These are phyloP conservation scores for Autographa pulchrina DNA, from an alignment of 2,888 invertebrate genomes.

Conservation along the genomic window DNA sequence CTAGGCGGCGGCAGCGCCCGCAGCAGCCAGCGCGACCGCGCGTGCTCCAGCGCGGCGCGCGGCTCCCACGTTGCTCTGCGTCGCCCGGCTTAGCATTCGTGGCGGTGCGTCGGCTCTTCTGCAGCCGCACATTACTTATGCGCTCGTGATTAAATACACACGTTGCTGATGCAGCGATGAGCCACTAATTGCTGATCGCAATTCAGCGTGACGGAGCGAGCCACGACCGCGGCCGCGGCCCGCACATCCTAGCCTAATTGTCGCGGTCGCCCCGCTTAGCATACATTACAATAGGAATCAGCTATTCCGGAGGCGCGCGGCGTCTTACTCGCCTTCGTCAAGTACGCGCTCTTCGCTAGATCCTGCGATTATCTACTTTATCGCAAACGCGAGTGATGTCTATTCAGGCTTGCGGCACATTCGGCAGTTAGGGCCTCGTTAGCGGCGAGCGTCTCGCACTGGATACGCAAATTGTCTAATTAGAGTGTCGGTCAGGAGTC, in stretches of 20 bases:
- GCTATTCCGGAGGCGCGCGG: constrained; percentile 75
- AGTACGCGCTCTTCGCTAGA: constrained; percentile 56
- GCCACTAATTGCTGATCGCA: constrained; percentile 78
- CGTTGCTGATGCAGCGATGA: constrained; percentile 72
- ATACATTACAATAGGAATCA: constrained; percentile 87
- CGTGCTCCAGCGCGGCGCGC: neutral
- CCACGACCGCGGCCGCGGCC: constrained; percentile 72
- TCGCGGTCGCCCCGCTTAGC: constrained; percentile 82
- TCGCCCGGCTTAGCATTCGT: constrained; percentile 67
- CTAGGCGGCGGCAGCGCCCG: constrained; percentile 52
- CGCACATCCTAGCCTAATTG: constrained; percentile 80
- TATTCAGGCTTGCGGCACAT: constrained; percentile 36
- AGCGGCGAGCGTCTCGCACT: constrained; percentile 60
- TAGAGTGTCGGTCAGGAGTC: constrained; percentile 74
- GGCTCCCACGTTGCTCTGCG: constrained; percentile 40
- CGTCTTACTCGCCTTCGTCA: constrained; percentile 75
- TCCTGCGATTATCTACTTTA: constrained; percentile 59
- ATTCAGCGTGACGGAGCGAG: constrained; percentile 74
- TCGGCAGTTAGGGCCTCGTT: constrained; percentile 32
- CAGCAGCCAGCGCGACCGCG: neutral
- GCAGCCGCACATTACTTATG: constrained; percentile 72
- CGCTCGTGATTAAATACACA: constrained; percentile 79
- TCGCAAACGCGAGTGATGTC: constrained; percentile 41
- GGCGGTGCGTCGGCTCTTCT: constrained; percentile 52
- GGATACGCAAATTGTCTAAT: constrained; percentile 86